Evolutionary conservation across 2,888 invertebrate genomes (phyloP).

Genomic region (Chaitophorus viminalis): DNA sequence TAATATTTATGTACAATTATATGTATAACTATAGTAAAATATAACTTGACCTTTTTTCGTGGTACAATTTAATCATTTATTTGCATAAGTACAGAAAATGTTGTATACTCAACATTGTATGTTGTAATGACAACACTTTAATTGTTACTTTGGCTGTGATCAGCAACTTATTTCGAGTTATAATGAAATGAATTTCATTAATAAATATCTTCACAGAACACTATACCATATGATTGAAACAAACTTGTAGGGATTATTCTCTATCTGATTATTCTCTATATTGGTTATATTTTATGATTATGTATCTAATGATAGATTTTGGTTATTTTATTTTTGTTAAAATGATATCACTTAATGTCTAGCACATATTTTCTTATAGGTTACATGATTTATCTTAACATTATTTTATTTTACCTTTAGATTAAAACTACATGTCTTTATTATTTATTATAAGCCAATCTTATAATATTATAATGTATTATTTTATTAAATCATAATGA

Average conservation of each 20-base stretch:
- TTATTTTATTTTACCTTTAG: not conserved
- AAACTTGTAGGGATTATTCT: not conserved
- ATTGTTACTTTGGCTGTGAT: no score
- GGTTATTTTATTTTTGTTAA: not conserved
- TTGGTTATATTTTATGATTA: not conserved
- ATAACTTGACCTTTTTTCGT: no score
- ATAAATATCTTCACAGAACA: not conserved
- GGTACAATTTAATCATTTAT: no score
- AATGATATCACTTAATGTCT: not conserved
- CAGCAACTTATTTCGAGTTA: no score
- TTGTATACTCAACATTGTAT: no score
- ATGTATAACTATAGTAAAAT: no score
- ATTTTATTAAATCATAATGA: not conserved
- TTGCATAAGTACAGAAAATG: no score
- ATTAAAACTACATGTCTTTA: not conserved
- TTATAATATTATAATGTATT: not conserved
- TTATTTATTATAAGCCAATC: not conserved
- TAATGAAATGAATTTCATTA: not conserved
- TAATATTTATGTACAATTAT: no score
- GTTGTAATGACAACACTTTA: no score
- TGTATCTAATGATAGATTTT: not conserved
- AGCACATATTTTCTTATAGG: not conserved
- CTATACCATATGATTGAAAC: not conserved
- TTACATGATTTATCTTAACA: not conserved
- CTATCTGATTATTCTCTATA: no score